Evolutionary conservation across 2,888 invertebrate genomes (phyloP), one percentile per base, ranked within the genome.

Genomic region (Pecten maximus): DNA sequence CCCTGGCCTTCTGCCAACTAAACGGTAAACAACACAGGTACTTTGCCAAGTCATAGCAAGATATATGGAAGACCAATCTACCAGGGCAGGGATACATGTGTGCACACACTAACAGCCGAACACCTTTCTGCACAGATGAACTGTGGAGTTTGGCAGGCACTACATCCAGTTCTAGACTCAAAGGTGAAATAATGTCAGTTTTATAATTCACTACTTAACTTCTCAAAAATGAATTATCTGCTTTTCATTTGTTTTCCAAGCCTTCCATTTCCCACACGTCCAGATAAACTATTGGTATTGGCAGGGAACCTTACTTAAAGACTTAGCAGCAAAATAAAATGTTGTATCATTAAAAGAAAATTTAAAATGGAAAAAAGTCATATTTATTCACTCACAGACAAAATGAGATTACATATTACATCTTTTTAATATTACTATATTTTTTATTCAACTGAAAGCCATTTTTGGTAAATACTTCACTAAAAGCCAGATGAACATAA

Each of bases 41-140:
- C 74, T 74, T 35, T 74, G 74, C 74, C 74, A 74, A 74, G 74
- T 74, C 74, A 74, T 74, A 35, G 74, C 74, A 35, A 74, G 74
- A 74, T 74, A 74, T 74, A 74, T 74, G 74, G 74, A 74, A 74
- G 74, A 35, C 74, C 74, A 74, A 74, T 74, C 35, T 74, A 74
- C 74, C 74, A 74, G 60, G 60, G 2, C 19, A 3, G 15, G 0
- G 1, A 10, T 6, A 8, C 15, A 28, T 35, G 28, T 12, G 8
- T 74, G 74, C 35, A 60, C 60, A 60, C 19, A 23, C 35, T 35
- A 15, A 74, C 74, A 74, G 74, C 28, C 6, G 35, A 74, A 74
- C 74, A 74, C 74, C 74, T 74, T 54, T 54, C 74, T 74, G 28
- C 10, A 74, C 74, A 74, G 74, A 74, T 35, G 74, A 74, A 74